Conservation (phyloP, 2,113 vertebrate genomes). For the Gavialis gangeticus region DNA sequence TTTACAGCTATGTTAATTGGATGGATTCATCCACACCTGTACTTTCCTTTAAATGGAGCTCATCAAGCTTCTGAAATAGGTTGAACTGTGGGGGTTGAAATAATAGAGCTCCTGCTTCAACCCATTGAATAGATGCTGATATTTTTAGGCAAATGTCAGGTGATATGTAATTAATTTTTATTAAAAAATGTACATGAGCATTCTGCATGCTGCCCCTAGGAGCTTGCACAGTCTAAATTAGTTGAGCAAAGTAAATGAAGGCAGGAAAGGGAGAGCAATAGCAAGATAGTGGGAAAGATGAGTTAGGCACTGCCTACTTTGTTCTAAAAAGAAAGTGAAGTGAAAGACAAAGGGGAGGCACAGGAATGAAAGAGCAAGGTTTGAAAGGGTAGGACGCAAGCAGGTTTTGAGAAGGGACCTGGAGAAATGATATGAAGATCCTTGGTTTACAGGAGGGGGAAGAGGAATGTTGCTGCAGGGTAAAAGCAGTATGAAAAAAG, state of each 20-base stretch:
- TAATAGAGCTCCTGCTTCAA: background rate
- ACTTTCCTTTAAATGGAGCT: background rate
- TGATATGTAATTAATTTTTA: background rate
- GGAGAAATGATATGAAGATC: background rate
- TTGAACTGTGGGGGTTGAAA: background rate
- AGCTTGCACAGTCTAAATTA: background rate
- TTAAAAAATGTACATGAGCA: background rate
- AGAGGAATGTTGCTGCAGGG: background rate
- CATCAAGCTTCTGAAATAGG: background rate
- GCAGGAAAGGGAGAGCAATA: too few species aligned
- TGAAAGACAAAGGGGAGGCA: background rate
- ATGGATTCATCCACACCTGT: background rate
- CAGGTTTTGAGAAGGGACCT: background rate
- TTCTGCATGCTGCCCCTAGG: background rate
- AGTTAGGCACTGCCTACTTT: background rate
- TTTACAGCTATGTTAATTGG: background rate
- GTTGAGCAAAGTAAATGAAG: too few species aligned
- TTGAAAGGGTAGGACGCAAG: background rate
- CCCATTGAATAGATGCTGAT: background rate
- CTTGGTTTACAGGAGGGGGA: conserved; percentile 20
- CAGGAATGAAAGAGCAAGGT: background rate
- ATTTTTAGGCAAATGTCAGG: background rate
- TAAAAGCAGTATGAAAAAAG: background rate
- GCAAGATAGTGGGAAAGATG: too few species aligned
- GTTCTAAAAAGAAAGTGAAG: background rate